Evolutionary conservation across 2,888 invertebrate species (phyloP), one percentile per base, ranked within the genome.

Genomic region (Electrophaes corylata): DNA sequence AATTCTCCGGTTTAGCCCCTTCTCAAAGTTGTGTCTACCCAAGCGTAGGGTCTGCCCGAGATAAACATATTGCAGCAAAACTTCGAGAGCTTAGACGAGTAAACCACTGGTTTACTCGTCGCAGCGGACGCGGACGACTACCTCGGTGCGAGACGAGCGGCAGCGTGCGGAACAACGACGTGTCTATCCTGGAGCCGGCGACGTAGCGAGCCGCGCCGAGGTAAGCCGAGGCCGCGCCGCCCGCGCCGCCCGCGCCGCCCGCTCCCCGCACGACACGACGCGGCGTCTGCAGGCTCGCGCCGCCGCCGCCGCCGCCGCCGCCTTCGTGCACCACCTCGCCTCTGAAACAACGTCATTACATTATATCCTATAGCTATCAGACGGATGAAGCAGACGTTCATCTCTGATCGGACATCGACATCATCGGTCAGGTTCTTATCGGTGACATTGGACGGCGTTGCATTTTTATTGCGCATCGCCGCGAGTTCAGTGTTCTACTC

Each of bases 191-290:
- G 4, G 88, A 89, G 59, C 96, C 96, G 61, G 96, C 95, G 67
- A 96, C 94, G 84, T 96, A 97, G 74, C 97, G 93, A 66, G 96
- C 94, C 64, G 96, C 95, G 66, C 94, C 94, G 64, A 97, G 85
- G 86, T 97, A 97, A 64, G 96, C 95, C 71, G 95, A 95, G 69
- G 67, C 71, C 20, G 69, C 66, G 16, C 66, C 57, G 3, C 57
- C 61, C 41, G 48, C 29, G 20, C 53, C 39, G 18, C 52, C 58
- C 47, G 54, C 57, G 57, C 60, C 58, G 6, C 52, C 44, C 33
- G 53, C 43, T 57, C 53, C 2, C 59, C 62, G 57, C 62, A 5
- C 23, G 23, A 23, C 23, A 23, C 23, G 23, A 23, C 23, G 23
- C 23, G 6, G 23, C 23, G 14, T n/a, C n/a, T n/a, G n/a, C 66